phyloP scores from a whole-genome alignment of 2,797 vertebrate species.

The Stomatorhinus walkeri region DNA sequence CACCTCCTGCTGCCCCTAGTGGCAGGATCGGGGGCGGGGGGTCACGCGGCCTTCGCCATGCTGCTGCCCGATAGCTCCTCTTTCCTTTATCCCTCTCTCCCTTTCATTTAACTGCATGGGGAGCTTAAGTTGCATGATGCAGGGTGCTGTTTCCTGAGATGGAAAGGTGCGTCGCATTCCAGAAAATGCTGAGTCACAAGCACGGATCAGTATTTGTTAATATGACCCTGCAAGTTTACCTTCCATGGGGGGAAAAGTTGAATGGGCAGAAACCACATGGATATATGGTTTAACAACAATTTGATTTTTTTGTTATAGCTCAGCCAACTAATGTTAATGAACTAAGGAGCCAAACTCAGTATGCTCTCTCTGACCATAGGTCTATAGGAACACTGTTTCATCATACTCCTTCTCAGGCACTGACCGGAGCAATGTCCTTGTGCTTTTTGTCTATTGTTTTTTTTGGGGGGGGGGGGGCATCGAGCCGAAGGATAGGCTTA shows the following conservation, averaged over 20 bases:
- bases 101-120: background rate
- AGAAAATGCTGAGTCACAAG: background rate
- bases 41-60: background rate
- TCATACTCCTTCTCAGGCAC: background rate
- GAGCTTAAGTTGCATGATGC: background rate
- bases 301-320: background rate
- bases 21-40: background rate
- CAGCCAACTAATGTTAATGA: background rate
- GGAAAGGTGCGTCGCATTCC: background rate
- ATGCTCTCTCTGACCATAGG: background rate
- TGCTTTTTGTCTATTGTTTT: background rate
- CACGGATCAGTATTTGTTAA: background rate
- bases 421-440: background rate
- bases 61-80: background rate
- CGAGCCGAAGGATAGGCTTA: background rate
- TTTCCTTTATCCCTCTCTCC: background rate
- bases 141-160: background rate
- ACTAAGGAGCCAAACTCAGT: background rate
- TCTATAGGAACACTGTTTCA: background rate
- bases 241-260: background rate
- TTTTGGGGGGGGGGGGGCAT: background rate
- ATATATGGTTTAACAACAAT: background rate
- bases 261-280: background rate
- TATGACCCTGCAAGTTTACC: background rate
- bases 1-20: background rate